Conservation (phyloP, 2,113 vertebrate genomes). For the Acrocephalus kingi region DNA sequence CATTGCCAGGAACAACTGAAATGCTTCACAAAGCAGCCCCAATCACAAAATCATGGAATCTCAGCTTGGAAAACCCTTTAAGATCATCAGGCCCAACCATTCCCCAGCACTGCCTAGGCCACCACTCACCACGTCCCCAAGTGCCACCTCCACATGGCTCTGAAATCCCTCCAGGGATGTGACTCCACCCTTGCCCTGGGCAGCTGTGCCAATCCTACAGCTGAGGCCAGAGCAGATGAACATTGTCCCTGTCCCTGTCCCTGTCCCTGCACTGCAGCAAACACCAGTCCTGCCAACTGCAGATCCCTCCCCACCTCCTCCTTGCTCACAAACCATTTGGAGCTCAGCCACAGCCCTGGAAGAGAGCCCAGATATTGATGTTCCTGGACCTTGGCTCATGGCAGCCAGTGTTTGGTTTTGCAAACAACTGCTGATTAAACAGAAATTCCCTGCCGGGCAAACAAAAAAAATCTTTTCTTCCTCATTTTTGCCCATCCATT, state of each 20-base stretch:
- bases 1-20: neutral
- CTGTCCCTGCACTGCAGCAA: neutral
- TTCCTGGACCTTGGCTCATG: constrained; percentile 45
- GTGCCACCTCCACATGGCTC: fast-evolving
- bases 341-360: constrained; percentile 32
- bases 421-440: constrained; percentile 61
- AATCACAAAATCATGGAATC: neutral
- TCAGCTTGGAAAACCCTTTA: neutral
- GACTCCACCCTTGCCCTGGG: neutral
- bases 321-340: neutral
- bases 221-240: neutral
- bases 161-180: neutral
- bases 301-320: constrained; percentile 20
- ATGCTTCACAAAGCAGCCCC: neutral
- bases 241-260: neutral
- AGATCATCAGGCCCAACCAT: neutral
- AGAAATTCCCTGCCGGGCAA: constrained; percentile 39
- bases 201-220: neutral
- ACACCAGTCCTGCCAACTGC: neutral
- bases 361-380: constrained; percentile 27
- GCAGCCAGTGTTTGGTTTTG: constrained; percentile 48
- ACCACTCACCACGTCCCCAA: neutral
- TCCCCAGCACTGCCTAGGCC: neutral
- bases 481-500: neutral
- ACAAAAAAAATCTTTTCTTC: constrained; percentile 32